Evolutionary conservation across 1,140 invertebrate species (phyloP), one percentile per base, ranked within the genome.

Genomic region (Micrasema minimum): DNA sequence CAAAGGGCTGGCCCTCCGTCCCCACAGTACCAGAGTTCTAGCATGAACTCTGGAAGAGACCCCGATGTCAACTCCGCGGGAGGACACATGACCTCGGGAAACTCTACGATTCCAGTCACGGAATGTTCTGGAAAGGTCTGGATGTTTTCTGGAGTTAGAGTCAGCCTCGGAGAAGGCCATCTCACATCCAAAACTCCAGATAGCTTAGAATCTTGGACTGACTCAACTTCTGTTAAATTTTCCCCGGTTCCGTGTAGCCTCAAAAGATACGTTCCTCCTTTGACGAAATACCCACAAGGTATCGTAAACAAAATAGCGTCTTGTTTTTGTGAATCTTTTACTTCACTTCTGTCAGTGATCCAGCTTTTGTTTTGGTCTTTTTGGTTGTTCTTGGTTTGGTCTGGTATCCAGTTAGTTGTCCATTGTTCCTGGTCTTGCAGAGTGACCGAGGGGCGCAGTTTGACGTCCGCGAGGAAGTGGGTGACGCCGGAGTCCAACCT

Each of bases 1-100:
- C 82, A 81, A 22, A 84, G 77, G 2, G 81, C 81, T 16, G 81
- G 79, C 16, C 80, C 82, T 0, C 87, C 85, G 71, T 88, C 88
- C 23, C 92, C 92, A 75, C 92, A 94, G 76, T 92, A 94, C 62
- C 92, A 85, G 7, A 94, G 80, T 77, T 93, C 89, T 61, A 91
- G 76, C 89, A 88, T 90, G 69, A 91, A 90, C 73, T 91, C 89
- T 0, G 90, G 90, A 51, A 91, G 83, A 10, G 86, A 87, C 43
- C 85, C 84, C 7, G 88, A 80, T 4, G 82, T 81, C 9, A 87
- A 85, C 51, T 86, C 77, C 18, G 79, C 77, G 0, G 82, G 80
- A 37, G 79, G 72, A 77, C 92, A 93, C 38, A 88, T 87, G 0
- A 91, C 87, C 53, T 87, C 88, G 1, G 89, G 87, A 77, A 93